Conservation (phyloP, 2,888 invertebrate genomes). For the Andrena bicolor region DNA sequence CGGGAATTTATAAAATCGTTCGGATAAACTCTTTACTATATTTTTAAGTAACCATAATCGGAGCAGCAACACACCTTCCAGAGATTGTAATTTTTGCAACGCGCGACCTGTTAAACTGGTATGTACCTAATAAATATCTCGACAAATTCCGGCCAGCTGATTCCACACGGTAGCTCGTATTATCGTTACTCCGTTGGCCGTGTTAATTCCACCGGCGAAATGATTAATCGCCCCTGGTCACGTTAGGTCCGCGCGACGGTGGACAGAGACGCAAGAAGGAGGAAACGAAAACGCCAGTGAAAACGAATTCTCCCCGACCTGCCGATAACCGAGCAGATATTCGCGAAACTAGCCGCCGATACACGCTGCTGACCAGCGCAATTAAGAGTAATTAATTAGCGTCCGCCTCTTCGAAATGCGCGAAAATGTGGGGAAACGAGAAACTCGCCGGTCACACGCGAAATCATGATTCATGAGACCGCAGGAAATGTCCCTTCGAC, state of each 20-base stretch:
- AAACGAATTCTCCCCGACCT: conserved; percentile 12
- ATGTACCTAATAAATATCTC: conserved; percentile 1
- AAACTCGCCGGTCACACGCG: neutral
- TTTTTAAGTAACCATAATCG: neutral
- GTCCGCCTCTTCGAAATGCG: neutral
- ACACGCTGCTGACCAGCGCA: neutral
- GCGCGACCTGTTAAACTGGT: conserved; percentile 21
- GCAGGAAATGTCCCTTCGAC: neutral
- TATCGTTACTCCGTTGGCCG: conserved; percentile 68
- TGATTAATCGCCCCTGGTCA: conserved; percentile 71
- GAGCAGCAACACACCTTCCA: too few relatives aligned
- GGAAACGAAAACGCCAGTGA: conserved; percentile 34
- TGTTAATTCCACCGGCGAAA: conserved; percentile 75
- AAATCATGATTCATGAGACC: neutral
- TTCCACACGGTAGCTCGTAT: conserved; percentile 63
- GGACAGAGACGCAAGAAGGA: conserved; percentile 32
- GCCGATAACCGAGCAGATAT: conserved; percentile 1
- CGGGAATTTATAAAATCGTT: neutral
- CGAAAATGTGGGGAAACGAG: neutral
- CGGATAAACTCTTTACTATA: neutral
- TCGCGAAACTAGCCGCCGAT: conserved; percentile 1
- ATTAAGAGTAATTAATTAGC: conserved; percentile 49
- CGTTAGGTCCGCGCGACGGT: conserved; percentile 51
- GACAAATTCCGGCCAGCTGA: conserved; percentile 10
- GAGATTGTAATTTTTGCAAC: neutral